phyloP scores from a whole-genome alignment of 2,797 vertebrate genomes.

The Macrochelys suwanniensis region DNA sequence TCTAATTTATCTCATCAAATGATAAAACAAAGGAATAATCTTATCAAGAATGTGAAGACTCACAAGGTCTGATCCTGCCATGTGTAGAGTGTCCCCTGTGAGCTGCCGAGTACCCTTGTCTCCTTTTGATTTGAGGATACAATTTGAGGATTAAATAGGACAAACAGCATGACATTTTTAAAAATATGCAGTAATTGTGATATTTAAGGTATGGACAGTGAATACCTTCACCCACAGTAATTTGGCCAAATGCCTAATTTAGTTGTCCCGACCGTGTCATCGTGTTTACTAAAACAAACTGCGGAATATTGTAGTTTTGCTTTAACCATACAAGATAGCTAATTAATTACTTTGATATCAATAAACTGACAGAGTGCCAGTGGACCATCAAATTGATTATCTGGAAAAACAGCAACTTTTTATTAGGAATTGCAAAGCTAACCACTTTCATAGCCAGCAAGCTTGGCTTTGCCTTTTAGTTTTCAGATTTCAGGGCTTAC shows the following conservation, averaged over 20 bases:
- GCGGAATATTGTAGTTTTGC: background rate
- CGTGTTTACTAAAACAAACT: background rate
- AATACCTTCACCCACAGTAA: background rate
- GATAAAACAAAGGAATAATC: background rate
- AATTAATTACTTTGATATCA: background rate
- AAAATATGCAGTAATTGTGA: background rate
- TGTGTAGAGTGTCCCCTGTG: accelerated
- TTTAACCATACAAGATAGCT: background rate
- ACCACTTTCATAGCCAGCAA: accelerated
- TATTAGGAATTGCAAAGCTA: background rate
- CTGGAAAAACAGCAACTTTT: background rate
- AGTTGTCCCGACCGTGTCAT: background rate
- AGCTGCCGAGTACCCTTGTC: background rate
- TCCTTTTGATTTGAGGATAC: background rate
- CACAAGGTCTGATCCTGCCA: accelerated
- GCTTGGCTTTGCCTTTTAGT: background rate
- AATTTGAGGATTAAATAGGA: background rate
- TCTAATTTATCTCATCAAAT: background rate
- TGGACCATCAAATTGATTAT: background rate
- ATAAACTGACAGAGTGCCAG: background rate
- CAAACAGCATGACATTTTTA: background rate
- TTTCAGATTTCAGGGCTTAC: background rate
- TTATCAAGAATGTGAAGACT: background rate
- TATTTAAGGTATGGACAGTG: background rate
- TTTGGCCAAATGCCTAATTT: background rate